These are phyloP conservation scores for Pantala flavescens DNA, from an alignment of 1,140 invertebrate species.

Conservation along the genomic window DNA sequence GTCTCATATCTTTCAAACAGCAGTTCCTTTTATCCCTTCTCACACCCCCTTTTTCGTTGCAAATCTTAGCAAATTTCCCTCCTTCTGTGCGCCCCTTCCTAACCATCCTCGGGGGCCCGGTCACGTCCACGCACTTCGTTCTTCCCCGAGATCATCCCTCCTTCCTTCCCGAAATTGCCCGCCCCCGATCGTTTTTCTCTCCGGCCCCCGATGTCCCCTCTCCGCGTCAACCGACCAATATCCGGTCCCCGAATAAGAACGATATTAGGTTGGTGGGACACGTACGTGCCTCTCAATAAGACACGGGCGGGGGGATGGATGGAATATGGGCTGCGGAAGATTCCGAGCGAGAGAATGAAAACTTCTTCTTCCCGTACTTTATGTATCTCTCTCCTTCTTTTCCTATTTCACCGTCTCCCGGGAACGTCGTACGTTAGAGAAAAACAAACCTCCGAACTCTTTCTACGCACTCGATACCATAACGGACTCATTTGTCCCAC, in stretches of 20 bases:
- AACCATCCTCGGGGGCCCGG: background rate
- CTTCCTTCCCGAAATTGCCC: conserved; percentile 1
- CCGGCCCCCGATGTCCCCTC: background rate
- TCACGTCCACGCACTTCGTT: background rate
- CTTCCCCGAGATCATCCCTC: background rate
- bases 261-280: background rate
- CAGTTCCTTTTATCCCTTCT: background rate
- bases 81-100: background rate
- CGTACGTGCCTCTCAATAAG: conserved; percentile 3
- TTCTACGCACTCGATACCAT: background rate
- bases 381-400: background rate
- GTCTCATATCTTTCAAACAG: background rate
- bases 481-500: background rate
- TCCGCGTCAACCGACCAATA: conserved; percentile 2
- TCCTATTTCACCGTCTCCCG: background rate
- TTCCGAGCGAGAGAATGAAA: background rate
- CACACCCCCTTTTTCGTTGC: background rate
- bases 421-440: background rate
- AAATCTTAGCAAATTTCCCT: conserved; percentile 4
- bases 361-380: background rate
- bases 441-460: background rate
- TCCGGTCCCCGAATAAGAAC: conserved; percentile 1
- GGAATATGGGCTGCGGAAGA: background rate
- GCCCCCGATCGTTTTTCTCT: background rate
- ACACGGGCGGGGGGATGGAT: background rate